Base-by-base conservation (phyloP, 2,888 invertebrate species). In the Oxycera nigricornis region DNA sequence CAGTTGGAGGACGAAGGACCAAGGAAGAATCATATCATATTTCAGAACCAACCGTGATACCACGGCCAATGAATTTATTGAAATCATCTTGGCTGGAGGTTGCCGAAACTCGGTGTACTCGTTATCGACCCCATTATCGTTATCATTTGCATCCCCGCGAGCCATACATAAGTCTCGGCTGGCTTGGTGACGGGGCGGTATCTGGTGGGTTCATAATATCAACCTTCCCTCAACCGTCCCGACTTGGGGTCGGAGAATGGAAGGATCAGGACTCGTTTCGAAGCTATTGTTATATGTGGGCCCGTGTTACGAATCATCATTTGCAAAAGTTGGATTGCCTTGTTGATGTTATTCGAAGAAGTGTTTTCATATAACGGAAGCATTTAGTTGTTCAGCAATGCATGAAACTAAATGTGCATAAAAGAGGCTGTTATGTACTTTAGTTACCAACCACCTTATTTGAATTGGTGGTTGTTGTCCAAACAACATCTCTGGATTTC, bases 371-470 rank as follows among this genome's bases (percentile, higher is more conserved):
- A 11, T 11, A 35, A 35, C 35, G 35, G 35, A 22, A 59, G 24
- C 6, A 11, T 6, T 59, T 59, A 9, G 24, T 2, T 59, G 59
- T 26, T 59, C 59, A 59, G 24, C 24, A 20, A 26, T 59, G 59
- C 59, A 59, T 59, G 59, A 59, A 59, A 59, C 59, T 59, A 9
- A 22, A 59, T 59, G 11, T 59, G 59, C 59, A 59, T 59, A 59
- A 59, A 22, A 59, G n/a, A n/a, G n/a, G n/a, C n/a, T n/a, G n/a
- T n/a, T n/a, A n/a, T n/a, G n/a, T n/a, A n/a, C n/a, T n/a, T n/a
- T n/a, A n/a, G n/a, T n/a, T n/a, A n/a, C n/a, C n/a, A n/a, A n/a
- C n/a, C n/a, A n/a, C n/a, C n/a, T n/a, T n/a, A n/a, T n/a, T n/a
- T n/a, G n/a, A n/a, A n/a, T n/a, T n/a, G n/a, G n/a, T n/a, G n/a